Base-by-base conservation (phyloP, 2,888 invertebrate species). In the Laothoe populi region DNA sequence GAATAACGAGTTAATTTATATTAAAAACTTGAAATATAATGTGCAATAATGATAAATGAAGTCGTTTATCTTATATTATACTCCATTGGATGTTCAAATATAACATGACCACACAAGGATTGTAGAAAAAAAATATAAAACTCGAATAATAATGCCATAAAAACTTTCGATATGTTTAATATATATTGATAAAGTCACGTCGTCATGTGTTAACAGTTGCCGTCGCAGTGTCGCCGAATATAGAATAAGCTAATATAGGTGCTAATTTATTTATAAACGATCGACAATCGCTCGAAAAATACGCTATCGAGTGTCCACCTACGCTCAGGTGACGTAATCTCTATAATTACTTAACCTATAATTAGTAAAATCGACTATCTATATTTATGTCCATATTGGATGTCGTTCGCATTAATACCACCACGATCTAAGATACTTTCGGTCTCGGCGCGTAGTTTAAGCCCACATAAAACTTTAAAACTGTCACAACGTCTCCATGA, bases 401-500 rank as follows among this genome's bases (percentile, higher is more conserved):
- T 10, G 24, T 42, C n/a, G 40, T 58, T 24, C 38, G 40, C 38
- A 57, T 24, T 42, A 58, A 58, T 4, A 35, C 11, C 53, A 53
- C 19, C 49, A 31, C 31, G 31, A 31, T 7, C 4, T 31, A 11
- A 31, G 31, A 31, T 26, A 48, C 24, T 35, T 19, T 35, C 19
- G 19, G 19, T 11, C 35, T 21, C 23, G 3, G 10, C 10, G 10
- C 10, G 53, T 35, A 31, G 31, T 57, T 57, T 7, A 38, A 61
- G 45, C 45, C 21, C 45, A 42, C 35, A 57, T n/a, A 44, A 42
- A 45, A 31, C 42, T 26, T 61, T 57, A 57, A 60, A 40, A 42
- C 53, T 8, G 23, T 53, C 38, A 53, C 69, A 68, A 62, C 77
- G 73, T 80, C 81, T 83, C 81, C 79, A 79, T 79, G 76, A 84